Evolutionary conservation across 2,113 vertebrate species (phyloP).

Genomic region (Rhadina sibilatrix): DNA sequence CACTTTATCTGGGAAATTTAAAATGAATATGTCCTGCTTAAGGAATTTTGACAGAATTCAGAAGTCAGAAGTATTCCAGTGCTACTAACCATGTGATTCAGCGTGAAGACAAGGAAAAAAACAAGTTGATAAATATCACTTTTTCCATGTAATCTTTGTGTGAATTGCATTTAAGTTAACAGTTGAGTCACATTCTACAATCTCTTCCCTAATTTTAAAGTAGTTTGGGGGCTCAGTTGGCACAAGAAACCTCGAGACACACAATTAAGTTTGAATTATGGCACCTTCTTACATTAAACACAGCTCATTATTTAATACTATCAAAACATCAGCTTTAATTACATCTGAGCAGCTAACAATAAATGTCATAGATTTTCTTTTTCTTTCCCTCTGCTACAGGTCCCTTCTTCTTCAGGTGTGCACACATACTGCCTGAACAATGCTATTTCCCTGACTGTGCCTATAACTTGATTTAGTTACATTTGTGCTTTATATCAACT

Average conservation of each 20-base stretch:
- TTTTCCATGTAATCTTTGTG: background rate
- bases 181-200: background rate
- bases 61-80: background rate
- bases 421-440: background rate
- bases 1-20: background rate
- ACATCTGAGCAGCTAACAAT: background rate
- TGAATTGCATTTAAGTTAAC: background rate
- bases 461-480: background rate
- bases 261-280: constrained; percentile 12
- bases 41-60: background rate
- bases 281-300: background rate
- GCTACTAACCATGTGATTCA: background rate
- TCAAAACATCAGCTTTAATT: constrained; percentile 11
- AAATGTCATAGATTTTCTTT: background rate
- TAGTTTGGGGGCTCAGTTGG: background rate
- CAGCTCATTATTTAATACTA: constrained; percentile 6
- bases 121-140: background rate
- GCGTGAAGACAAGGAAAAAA: background rate
- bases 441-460: background rate
- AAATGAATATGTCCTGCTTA: background rate
- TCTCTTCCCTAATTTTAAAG: background rate
- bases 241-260: background rate
- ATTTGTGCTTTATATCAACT: background rate
- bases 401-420: background rate
- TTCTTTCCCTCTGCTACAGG: background rate